Base-by-base conservation (phyloP, 2,797 vertebrate genomes). In the Remorina albescens region DNA sequence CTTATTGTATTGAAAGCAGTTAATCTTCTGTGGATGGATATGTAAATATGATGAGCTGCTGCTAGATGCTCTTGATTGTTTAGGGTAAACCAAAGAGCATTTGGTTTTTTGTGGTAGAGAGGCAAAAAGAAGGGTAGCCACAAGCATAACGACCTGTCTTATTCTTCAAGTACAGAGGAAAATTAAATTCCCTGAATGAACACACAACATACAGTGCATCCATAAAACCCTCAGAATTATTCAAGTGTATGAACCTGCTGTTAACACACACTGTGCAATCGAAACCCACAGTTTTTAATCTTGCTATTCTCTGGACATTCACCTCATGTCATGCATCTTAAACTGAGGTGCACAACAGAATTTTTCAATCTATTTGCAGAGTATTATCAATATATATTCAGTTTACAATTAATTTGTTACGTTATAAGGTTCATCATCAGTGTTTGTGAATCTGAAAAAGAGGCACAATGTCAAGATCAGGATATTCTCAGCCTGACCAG, bases 1-100 rank as follows among this genome's bases (percentile, higher is more conserved):
- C 67, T 82, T 39, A 49, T 55, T 70, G 74, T 71, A 73, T 85
- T 84, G 84, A 87, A 87, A 75, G 58, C 18, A 9, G 61, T 69
- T 90, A 89, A 91, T 92, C 88, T 86, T 64, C 80, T 25, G 73
- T 61, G 76, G 88, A 84, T 76, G 73, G 75, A 82, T 81, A 88
- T 86, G 87, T 84, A 89, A 89, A 89, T 89, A 82, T 60, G 76
- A 76, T 55, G 16, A 56, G 71, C 81, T 44, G 69, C 66, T 70
- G 80, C 74, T 61, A 80, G 75, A 78, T 71, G 41, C 39, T 78
- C 50, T 47, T 56, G 76, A 80, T 86, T 80, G 80, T 82, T 59
- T 62, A 74, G 85, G 75, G 86, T 88, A 81, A 90, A 82, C 59
- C 39, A 23, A 69, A 68, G 59, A 67, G 74, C 9, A 6, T 79